Evolutionary conservation across 2,113 vertebrate genomes (phyloP).

Genomic region (Rhea americana): DNA sequence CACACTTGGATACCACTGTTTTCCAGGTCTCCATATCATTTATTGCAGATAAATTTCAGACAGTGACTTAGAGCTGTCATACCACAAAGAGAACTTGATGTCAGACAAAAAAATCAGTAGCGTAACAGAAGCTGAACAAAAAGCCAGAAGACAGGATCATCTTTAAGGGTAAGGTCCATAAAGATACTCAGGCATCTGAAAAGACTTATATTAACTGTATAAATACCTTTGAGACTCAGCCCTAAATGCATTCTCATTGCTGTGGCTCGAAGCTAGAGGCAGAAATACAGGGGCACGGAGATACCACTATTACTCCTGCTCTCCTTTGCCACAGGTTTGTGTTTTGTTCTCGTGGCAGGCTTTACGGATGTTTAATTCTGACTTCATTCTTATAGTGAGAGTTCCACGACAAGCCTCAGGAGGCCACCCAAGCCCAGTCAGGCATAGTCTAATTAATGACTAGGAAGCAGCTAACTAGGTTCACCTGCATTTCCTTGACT

Average conservation of each 20-base stretch:
- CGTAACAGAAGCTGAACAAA: not conserved
- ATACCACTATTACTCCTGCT: not conserved
- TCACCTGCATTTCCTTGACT: not conserved
- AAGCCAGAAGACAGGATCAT: not conserved
- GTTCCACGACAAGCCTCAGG: not conserved
- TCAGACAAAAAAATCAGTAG: not conserved
- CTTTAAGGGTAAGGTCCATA: not conserved
- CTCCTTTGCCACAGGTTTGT: not conserved
- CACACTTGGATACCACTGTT: no score
- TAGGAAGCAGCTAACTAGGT: not conserved
- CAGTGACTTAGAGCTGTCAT: not conserved
- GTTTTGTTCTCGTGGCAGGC: not conserved
- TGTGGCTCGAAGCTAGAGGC: not conserved
- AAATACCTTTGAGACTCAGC: not conserved
- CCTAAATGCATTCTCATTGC: not conserved
- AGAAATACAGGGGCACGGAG: not conserved
- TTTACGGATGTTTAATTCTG: not conserved
- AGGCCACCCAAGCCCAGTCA: not conserved
- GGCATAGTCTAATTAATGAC: no score
- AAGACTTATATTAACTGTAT: not conserved
- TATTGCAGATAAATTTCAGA: not conserved
- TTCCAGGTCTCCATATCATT: not conserved
- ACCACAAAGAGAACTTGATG: not conserved
- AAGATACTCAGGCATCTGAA: not conserved
- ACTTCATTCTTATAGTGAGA: not conserved